Evolutionary conservation across 1,140 invertebrate species (phyloP), one percentile per base, ranked within the genome.

Genomic region (Hermetia illucens): DNA sequence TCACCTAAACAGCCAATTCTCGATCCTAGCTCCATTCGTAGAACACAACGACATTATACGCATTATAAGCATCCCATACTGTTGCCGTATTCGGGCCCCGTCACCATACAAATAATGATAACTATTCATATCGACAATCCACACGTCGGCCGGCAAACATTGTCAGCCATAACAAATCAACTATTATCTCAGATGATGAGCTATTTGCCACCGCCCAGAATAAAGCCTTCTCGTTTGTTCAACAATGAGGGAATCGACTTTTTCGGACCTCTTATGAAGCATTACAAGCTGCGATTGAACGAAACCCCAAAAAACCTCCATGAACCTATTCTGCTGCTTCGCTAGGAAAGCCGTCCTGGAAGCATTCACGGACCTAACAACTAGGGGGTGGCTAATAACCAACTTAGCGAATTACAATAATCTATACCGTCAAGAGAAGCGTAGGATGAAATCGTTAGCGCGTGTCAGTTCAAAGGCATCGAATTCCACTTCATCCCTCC

Each of bases 401-500:
- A 16, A 16, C 13, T 25, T 3, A 30, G 32, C 15, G 18, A 24
- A 17, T 41, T 41, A 4, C 21, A 12, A 12, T 13, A 22, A 25
- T 10, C 34, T 10, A n/a, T 40, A 34, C 20, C 9, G 8, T 6
- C 8, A 34, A 2, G 0, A 5, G 13, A 8, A 15, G 13, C 16
- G 9, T 21, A 20, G 5, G 2, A 36, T 36, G 6, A 20, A 8
- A 8, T 15, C n/a, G 18, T 19, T 3, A 16, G 17, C 5, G 18
- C 46, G 16, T 32, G 40, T 20, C n/a, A 45, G 10, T 63, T n/a
- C n/a, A n/a, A n/a, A n/a, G n/a, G n/a, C n/a, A n/a, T n/a, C n/a
- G n/a, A n/a, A n/a, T n/a, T 52, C 47, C 21, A 52, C 19, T 57
- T 58, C 24, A 55, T 50, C 15, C 50, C 52, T 8, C 57, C 61